phyloP scores from a whole-genome alignment of 2,888 invertebrate species.

The Rhagonycha lutea region DNA sequence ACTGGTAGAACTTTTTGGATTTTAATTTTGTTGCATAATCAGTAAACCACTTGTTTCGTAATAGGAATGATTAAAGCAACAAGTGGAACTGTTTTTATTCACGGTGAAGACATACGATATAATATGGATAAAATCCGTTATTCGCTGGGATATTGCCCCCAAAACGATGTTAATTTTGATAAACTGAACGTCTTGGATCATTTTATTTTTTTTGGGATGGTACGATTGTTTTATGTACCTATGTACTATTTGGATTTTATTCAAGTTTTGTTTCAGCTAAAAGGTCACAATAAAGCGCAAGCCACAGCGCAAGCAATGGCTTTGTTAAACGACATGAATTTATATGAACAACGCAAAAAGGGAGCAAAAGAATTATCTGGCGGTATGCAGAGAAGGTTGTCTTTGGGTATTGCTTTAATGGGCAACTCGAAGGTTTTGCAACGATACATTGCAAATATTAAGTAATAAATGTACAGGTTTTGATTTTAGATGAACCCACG shows the following conservation, averaged over 20 bases:
- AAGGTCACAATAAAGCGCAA: conserved; percentile 54
- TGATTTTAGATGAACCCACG: conserved; percentile 82
- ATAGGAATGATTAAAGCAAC: conserved; percentile 74
- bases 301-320: neutral
- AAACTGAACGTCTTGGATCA: conserved; percentile 85
- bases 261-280: conserved; percentile 59
- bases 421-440: conserved; percentile 65
- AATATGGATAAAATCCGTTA: conserved; percentile 70
- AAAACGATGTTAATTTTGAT: conserved; percentile 83
- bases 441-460: neutral
- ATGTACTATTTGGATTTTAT: neutral
- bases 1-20: conserved; percentile 56
- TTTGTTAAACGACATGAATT: neutral
- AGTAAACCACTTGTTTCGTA: conserved; percentile 22
- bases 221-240: no score
- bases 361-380: conserved; percentile 77
- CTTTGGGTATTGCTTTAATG: conserved; percentile 82
- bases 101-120: conserved; percentile 70
- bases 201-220: conserved; percentile 80
- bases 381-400: conserved; percentile 91
- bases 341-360: neutral
- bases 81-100: conserved; percentile 70
- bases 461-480: conserved; percentile 44
- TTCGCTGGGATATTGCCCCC: conserved; percentile 87
- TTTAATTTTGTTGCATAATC: no score